A percentile compares a stretch with the other conserved stretches of the same genome.
Conservation (phyloP, 2,888 invertebrate genomes). For the Formica aserva region DNA sequence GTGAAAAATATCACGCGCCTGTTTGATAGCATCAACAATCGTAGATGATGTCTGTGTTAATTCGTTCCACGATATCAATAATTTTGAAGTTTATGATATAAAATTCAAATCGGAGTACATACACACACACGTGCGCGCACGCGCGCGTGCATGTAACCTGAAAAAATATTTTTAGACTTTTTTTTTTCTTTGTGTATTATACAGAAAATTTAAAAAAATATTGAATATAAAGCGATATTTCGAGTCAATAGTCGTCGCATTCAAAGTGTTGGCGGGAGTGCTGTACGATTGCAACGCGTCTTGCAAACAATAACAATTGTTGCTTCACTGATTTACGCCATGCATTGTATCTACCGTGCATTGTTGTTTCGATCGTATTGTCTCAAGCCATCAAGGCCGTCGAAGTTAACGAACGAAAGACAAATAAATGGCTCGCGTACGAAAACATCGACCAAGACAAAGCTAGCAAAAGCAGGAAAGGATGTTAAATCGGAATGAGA, state of each 20-base stretch:
- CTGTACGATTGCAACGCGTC: background rate
- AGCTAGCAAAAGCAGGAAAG: slow-evolving; percentile 14
- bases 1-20: background rate
- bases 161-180: background rate
- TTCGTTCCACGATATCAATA: background rate
- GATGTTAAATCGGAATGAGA: slow-evolving; percentile 7
- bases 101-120: too few relatives aligned
- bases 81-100: too few relatives aligned
- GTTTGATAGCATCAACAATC: background rate
- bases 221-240: background rate
- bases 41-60: background rate
- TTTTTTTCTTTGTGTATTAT: background rate
- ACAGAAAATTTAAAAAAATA: background rate
- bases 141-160: too few relatives aligned
- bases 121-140: too few relatives aligned
- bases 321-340: slow-evolving; percentile 7
- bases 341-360: background rate
- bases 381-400: slow-evolving; percentile 28
- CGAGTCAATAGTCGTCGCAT: background rate
- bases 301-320: slow-evolving; percentile 19
- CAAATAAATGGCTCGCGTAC: slow-evolving; percentile 59
- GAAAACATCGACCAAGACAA: slow-evolving; percentile 49
- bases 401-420: slow-evolving; percentile 61
- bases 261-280: background rate
- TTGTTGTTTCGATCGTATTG: slow-evolving; percentile 31